Percentiles rank a stretch among this genome's conserved stretches.
Evolutionary conservation across 1,140 invertebrate species (phyloP).

Genomic region (Episyrphus balteatus): DNA sequence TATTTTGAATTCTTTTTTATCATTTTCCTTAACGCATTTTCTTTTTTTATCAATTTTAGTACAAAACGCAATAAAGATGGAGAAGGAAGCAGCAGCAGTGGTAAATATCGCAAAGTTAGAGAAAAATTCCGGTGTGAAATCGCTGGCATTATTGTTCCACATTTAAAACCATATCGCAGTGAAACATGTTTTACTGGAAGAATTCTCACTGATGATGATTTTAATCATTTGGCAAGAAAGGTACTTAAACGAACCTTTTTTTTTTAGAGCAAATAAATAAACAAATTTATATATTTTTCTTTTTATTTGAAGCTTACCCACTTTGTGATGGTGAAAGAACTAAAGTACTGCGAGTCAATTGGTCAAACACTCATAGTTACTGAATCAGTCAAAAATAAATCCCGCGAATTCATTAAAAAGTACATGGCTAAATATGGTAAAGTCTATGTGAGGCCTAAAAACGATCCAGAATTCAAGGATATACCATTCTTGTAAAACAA

Average conservation of each 20-base stretch:
- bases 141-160: constrained; percentile 79
- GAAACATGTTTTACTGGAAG: constrained; percentile 64
- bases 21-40: not conserved
- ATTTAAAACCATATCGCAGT: constrained; percentile 81
- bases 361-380: constrained; percentile 74
- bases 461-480: constrained; percentile 17
- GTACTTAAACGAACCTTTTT: constrained; percentile 41
- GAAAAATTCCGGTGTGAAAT: constrained; percentile 81
- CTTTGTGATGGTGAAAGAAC: constrained; percentile 92
- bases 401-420: constrained; percentile 87
- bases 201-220: constrained; percentile 85
- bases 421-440: constrained; percentile 90
- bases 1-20: not conserved
- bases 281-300: constrained; percentile 10
- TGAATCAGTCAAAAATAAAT: constrained; percentile 86
- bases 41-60: too few relatives aligned
- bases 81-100: not conserved
- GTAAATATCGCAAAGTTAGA: constrained; percentile 41
- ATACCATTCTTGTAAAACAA: not conserved
- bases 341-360: constrained; percentile 81
- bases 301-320: constrained; percentile 72
- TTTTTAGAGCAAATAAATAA: too few relatives aligned
- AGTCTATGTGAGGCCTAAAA: constrained; percentile 18
- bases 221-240: constrained; percentile 91
- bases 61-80: not conserved